Evolutionary conservation across 2,113 vertebrate genomes (phyloP).

Genomic region (Pogona vitticeps): DNA sequence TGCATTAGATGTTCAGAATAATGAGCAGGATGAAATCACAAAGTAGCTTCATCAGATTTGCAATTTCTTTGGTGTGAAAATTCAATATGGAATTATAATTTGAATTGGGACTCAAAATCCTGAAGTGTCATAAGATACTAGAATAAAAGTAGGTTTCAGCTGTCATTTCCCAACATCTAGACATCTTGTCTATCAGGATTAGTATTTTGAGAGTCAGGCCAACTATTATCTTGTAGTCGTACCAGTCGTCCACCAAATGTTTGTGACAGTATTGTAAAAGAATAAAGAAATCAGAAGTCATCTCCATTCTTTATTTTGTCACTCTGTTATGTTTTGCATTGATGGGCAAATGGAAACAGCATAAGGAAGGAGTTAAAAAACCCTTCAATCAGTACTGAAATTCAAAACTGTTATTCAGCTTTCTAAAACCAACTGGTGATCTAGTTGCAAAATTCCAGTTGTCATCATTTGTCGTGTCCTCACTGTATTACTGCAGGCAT

Average conservation of each 20-base stretch:
- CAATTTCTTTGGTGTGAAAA: not conserved
- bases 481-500: not conserved
- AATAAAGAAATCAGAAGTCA: not conserved
- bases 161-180: not conserved
- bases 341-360: not conserved
- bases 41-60: not conserved
- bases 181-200: not conserved
- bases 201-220: not conserved
- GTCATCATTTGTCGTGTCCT: not conserved
- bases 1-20: not conserved
- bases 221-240: not conserved
- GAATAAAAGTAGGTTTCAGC: not conserved
- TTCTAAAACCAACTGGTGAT: not conserved
- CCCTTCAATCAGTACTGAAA: too few species aligned
- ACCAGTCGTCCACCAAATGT: not conserved
- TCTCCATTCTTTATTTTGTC: not conserved
- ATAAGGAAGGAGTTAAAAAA: not conserved
- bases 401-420: not conserved
- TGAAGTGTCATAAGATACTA: not conserved
- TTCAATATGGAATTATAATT: not conserved
- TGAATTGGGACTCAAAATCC: not conserved
- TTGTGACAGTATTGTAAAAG: not conserved
- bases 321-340: not conserved
- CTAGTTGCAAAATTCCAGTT: not conserved
- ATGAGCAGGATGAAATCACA: not conserved